Evolutionary conservation across 2,797 vertebrate species (phyloP), one percentile per base, ranked within the genome.

Genomic region (Taenioides sp.): DNA sequence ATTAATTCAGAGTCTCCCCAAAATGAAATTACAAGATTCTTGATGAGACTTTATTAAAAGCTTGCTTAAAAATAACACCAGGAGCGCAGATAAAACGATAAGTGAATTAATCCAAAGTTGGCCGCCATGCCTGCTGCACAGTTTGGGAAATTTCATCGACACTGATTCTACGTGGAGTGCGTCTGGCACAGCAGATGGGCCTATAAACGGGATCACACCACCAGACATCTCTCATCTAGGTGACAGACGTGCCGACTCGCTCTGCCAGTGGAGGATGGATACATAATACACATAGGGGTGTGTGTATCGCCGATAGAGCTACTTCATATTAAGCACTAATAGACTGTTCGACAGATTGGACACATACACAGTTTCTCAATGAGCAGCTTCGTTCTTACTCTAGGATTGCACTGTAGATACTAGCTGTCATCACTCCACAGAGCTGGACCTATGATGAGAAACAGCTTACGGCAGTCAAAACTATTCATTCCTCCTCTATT

Each of bases 171-270:
- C 81, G 79, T 84, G 82, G 78, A 86, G 76, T 78, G 77, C 25
- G 80, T 79, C 87, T 87, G 80, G 80, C 73, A 70, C 76, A 90
- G 87, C 90, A 93, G 91, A 93, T 88, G 89, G 85, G 83, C 84
- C 84, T 81, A 87, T 92, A 91, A 90, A 92, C 88, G 86, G 87
- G 89, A 90, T 93, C 87, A 82, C 81, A 89, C 87, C 81, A 87
- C 68, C 76, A 92, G 87, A 89, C 88, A 85, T 91, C 87, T 88
- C 85, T 91, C 89, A 84, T 90, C 86, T 88, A 89, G 77, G 80
- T 87, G 83, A 86, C 83, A 86, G 70, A 79, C 83, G 86, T 91
- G 82, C 78, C 87, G 87, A 88, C 87, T 86, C 69, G 75, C 73
- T 74, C 74, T 74, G 77, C 73, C 82, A 78, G 58, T 68, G 69